Evolutionary conservation across 2,888 invertebrate species (phyloP), one percentile per base, ranked within the genome.

Genomic region (Cephus pulcher): DNA sequence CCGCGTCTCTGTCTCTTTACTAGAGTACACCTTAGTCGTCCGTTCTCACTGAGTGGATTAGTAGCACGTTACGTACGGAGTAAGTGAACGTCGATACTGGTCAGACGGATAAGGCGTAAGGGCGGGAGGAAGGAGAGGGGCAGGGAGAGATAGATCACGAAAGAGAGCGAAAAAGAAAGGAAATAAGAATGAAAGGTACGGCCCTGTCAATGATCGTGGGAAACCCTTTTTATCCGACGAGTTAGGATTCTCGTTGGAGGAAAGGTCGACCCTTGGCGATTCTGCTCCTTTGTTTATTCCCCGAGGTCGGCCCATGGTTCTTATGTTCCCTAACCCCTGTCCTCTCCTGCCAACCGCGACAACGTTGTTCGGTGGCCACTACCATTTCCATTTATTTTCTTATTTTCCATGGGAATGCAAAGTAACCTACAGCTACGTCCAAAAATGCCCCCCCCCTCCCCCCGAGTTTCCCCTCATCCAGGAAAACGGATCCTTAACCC

Each of bases 231-330:
- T 70, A 70, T 70, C 71, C 34, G 33, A 34, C 71, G 71, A 71
- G 71, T 71, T 71, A 71, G 71, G 71, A 71, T 71, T 71, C 71
- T 71, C 71, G 71, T 34, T 32, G 32, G 71, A 71, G 71, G 71
- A 34, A 71, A 71, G 71, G 71, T 71, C 71, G 71, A 71, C 34
- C 71, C 71, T 71, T 33, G 71, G 34, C 33, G 15, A 71, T 34
- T 34, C 71, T 12, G 71, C 32, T 71, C 71, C 23, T 71, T 71
- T 71, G 71, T 71, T 71, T 71, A 71, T 71, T 71, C 71, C 71
- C 33, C 34, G 12, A 71, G 71, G 71, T 56, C 23, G 56, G 56
- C 23, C 23, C 56, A 9, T 23, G 56, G 56, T 56, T 56, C 56
- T 56, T 23, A 23, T 23, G 23, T 23, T 4, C 23, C 56, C 9